phyloP scores from a whole-genome alignment of 2,888 invertebrate genomes.

The Antitype chi region DNA sequence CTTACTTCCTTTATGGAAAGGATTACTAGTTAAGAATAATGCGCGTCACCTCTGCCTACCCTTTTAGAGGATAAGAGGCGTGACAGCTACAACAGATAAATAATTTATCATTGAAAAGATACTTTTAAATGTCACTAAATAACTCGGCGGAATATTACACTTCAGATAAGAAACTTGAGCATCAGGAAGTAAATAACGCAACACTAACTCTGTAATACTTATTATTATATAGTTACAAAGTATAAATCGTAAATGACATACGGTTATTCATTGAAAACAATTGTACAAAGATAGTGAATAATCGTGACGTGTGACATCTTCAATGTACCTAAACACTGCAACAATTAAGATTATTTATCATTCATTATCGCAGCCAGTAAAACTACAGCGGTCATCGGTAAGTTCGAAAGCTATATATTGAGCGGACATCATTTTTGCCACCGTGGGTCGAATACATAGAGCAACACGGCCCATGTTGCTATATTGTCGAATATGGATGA shows the following conservation, averaged over 20 bases:
- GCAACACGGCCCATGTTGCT: no score
- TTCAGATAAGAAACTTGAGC: constrained; percentile 22
- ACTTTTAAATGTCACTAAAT: not conserved
- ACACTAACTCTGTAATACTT: no score
- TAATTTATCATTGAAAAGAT: constrained; percentile 19
- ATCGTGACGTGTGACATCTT: not conserved
- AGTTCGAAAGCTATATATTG: not conserved
- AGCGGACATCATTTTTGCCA: not conserved
- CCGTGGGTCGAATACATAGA: no score
- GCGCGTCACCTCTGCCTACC: not conserved
- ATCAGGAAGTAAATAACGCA: constrained; percentile 24
- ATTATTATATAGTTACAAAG: not conserved
- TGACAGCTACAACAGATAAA: constrained; percentile 30
- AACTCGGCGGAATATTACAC: constrained; percentile 26
- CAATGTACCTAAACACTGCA: not conserved
- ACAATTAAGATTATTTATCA: no score
- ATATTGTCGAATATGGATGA: not conserved
- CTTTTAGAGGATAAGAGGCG: not conserved
- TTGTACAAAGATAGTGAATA: not conserved
- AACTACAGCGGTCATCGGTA: no score
- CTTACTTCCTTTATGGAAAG: no score
- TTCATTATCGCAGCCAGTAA: no score
- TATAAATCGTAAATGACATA: constrained; percentile 34
- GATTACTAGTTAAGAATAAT: no score
- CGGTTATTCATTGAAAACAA: not conserved